Percentiles rank a stretch among this genome's conserved stretches.
Conservation (phyloP, 2,888 invertebrate genomes). For the Deroplatys truncata region DNA sequence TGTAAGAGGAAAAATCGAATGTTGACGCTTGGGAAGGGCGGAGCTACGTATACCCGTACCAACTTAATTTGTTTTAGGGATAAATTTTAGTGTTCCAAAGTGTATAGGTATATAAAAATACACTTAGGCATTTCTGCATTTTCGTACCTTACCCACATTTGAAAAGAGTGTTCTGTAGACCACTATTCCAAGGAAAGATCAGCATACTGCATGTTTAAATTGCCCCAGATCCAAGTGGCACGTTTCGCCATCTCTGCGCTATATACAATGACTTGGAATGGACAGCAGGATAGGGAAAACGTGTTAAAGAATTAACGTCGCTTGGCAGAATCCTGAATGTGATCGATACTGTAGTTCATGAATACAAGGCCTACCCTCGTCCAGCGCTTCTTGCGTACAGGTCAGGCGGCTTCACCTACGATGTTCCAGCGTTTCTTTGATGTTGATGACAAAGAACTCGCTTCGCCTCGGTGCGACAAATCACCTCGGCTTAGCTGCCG, state of each 20-base stretch:
- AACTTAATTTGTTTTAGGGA: too few relatives aligned
- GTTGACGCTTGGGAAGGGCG: too few relatives aligned
- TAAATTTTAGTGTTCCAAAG: too few relatives aligned
- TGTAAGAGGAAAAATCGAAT: too few relatives aligned
- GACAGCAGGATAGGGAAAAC: not conserved
- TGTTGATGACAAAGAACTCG: not conserved
- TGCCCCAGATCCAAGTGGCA: not conserved
- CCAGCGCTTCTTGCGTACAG: not conserved
- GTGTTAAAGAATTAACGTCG: not conserved
- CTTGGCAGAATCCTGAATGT: not conserved
- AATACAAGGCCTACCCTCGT: too few relatives aligned
- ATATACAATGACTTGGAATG: not conserved
- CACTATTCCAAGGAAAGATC: not conserved
- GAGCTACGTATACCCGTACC: too few relatives aligned
- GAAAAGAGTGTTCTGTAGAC: too few relatives aligned
- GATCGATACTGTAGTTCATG: not conserved
- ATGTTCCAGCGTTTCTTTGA: not conserved
- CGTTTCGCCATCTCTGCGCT: not conserved
- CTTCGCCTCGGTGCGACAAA: not conserved
- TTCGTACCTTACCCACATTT: too few relatives aligned
- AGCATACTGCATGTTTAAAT: not conserved
- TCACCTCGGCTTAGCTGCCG: not conserved
- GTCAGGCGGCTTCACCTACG: not conserved
- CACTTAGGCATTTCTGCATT: too few relatives aligned
- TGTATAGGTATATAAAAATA: too few relatives aligned